These are phyloP conservation scores for Pelmatolapia mariae DNA, from an alignment of 2,113 vertebrate species.

Conservation along the genomic window DNA sequence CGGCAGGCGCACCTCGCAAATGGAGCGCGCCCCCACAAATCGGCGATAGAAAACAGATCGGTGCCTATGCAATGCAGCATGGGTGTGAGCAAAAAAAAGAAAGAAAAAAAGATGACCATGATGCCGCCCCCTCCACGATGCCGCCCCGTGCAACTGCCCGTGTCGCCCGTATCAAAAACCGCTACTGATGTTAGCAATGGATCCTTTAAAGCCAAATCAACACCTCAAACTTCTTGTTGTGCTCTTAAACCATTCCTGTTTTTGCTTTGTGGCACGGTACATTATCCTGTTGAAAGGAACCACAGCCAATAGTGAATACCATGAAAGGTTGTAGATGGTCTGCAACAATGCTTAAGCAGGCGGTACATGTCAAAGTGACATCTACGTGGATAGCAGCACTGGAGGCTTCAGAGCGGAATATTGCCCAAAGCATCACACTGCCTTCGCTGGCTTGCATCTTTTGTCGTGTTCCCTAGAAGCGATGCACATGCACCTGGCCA, in stretches of 20 bases:
- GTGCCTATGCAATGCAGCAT: neutral
- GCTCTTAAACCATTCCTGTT: neutral
- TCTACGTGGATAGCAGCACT: neutral
- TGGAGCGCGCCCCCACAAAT: rapidly evolving
- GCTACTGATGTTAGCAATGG: neutral
- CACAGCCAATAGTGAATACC: rapidly evolving
- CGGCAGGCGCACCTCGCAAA: too few relatives aligned
- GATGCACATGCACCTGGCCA: neutral
- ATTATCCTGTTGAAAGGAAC: neutral
- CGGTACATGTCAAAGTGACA: neutral
- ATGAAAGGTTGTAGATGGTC: neutral
- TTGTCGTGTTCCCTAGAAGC: neutral
- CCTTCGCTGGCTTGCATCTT: neutral
- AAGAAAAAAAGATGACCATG: too few relatives aligned
- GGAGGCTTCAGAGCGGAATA: neutral
- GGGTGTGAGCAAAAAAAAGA: neutral
- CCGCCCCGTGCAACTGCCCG: rapidly evolving
- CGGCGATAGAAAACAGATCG: neutral
- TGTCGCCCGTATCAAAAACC: rapidly evolving
- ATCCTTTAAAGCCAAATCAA: neutral
- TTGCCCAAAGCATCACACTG: neutral
- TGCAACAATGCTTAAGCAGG: neutral
- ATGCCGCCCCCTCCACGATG: neutral
- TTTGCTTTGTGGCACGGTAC: neutral
- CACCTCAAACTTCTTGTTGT: neutral